Evolutionary conservation across 2,113 vertebrate genomes (phyloP).

Genomic region (Gavia stellata): DNA sequence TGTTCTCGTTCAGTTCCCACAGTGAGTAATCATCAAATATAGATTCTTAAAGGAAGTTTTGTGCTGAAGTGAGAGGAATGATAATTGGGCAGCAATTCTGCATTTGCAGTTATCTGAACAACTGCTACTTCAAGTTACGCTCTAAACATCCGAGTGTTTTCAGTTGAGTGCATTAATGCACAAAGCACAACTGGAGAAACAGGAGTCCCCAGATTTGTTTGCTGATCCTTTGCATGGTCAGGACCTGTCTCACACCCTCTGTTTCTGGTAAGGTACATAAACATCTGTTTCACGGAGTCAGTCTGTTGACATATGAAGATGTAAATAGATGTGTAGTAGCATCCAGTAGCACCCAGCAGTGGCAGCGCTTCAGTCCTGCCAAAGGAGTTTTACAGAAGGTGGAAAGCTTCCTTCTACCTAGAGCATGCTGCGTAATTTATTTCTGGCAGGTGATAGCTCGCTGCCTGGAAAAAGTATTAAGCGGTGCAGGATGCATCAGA

Average conservation of each 20-base stretch:
- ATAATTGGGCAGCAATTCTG: not conserved
- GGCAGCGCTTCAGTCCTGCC: not conserved
- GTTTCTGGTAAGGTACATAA: not conserved
- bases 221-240: not conserved
- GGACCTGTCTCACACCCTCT: rapidly evolving
- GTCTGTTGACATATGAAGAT: not conserved
- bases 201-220: not conserved
- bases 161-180: rapidly evolving
- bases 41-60: not conserved
- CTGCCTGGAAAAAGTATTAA: not conserved
- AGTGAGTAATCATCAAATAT: not conserved
- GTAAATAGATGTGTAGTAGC: not conserved
- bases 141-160: not conserved
- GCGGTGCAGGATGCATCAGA: not conserved
- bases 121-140: no score
- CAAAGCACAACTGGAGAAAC: not conserved
- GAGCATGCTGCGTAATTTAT: not conserved
- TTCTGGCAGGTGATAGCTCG: not conserved
- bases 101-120: not conserved
- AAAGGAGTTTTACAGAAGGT: not conserved
- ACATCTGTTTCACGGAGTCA: not conserved
- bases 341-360: not conserved
- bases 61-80: not conserved
- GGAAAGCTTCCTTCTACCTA: not conserved
- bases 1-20: not conserved